Base-by-base conservation (phyloP, 2,797 vertebrate genomes). In the Ctenopoma kingsleyae region DNA sequence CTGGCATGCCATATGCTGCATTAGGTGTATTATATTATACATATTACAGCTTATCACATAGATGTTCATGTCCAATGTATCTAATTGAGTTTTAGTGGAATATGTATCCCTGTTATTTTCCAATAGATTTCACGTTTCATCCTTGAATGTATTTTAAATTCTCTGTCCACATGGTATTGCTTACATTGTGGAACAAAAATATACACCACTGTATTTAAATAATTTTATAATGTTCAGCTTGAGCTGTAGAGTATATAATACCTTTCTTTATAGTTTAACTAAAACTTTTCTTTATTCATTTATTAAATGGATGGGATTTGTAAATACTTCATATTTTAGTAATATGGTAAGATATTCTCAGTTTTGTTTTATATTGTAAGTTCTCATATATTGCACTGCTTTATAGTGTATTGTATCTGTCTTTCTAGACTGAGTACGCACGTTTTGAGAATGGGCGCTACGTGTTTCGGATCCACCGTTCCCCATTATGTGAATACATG, bases 401-500 rank as follows among this genome's bases (percentile, higher is more conserved):
- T 63, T 10, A 64, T 43, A 5, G n/a, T 49, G 11, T 11, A 2
- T 62, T 54, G 2, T 69, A 35, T 81, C 74, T 67, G 36, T 49
- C 63, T 43, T 56, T 43, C 6, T 87, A 99, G 98, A 99, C 98
- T 17, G 97, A 99, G 89, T 97, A 97, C 0, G 96, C 97, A 0
- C 95, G 93, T 72, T 98, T 97, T 6, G 97, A 99, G 84, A 96
- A 95, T 0, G 97, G 97, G 5, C 96, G 95, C 90, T 98, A 98
- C 8, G 92, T 95, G 40, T 99, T 97, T 83, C 94, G 95, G 69
- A 97, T 99, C 87, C 97, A 98, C 69, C 96, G 97, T 40, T 99
- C 97, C 11, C 97, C 97, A 0, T 94, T 99, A 73, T 99, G 97
- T 22, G 97, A 98, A 87, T 99, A 99, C 87, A 98, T 99, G 96